Base-by-base conservation (phyloP, 2,888 invertebrate genomes). In the Trichopria drosophilae region DNA sequence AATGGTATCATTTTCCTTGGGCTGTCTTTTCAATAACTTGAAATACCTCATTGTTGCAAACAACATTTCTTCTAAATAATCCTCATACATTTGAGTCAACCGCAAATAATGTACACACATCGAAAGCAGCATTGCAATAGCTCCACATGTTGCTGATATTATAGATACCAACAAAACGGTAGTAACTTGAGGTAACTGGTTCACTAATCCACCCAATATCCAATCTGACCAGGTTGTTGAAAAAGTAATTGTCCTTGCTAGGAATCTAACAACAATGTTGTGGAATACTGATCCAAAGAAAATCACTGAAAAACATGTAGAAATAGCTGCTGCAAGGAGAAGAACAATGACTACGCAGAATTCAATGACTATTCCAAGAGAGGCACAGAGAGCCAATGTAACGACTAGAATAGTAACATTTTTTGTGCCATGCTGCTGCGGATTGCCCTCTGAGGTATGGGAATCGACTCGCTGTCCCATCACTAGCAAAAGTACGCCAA, bases 1-100 rank as follows among this genome's bases (percentile, higher is more conserved):
- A 31, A 56, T 59, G 46, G 56, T 46, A 10, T 58, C 57, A 19
- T 57, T 53, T 35, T 55, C 32, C 9, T 57, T 47, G 13, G 42
- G 51, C 12, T 49, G 40, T 45, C 59, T 68, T 68, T 76, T 79
- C 0, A 80, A 76, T 62, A 80, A 71, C 31, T 79, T 61, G 40
- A 75, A 73, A 28, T 70, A 65, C 47, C 75, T 75, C 24, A 80
- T 71, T 19, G 78, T 76, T 2, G 76, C 71, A 63, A 82, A 79
- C 6, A 82, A 71, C 52, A 82, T 77, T 64, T 84, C 83, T 72
- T 88, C 87, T 39, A 88, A 75, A 66, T 84, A 86, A 65, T 87
- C 86, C 75, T 89, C 87, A 37, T 86, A 88, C 81, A 86, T 84
- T 76, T 83, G 85, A 4, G 85, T 86, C 10, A 90, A 71, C 84